Evolutionary conservation across 2,888 invertebrate species (phyloP).

Genomic region (Anthophora plumipes): DNA sequence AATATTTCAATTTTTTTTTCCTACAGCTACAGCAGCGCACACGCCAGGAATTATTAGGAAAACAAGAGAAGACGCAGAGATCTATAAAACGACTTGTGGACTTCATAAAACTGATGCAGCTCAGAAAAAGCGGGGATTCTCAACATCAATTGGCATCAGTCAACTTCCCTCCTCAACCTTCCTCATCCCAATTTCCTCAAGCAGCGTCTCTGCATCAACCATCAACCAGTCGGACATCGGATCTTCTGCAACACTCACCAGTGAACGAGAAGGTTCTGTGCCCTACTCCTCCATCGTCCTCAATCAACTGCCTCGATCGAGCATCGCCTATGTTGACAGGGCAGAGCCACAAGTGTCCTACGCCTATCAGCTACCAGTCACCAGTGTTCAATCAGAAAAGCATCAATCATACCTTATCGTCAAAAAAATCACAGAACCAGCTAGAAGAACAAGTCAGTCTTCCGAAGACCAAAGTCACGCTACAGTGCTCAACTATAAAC

Average conservation of each 20-base stretch:
- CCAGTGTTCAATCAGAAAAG: conserved; percentile 68
- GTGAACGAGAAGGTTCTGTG: conserved; percentile 61
- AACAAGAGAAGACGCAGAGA: conserved; percentile 82
- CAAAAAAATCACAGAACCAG: conserved; percentile 75
- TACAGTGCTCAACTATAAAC: conserved; percentile 69
- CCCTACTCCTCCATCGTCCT: conserved; percentile 72
- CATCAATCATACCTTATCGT: conserved; percentile 79
- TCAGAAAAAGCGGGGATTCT: conserved; percentile 72
- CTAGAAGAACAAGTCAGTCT: conserved; percentile 59
- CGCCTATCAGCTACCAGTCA: conserved; percentile 71
- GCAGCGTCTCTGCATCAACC: conserved; percentile 68
- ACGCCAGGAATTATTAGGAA: conserved; percentile 81
- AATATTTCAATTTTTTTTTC: conserved; percentile 35
- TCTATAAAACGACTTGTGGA: conserved; percentile 83
- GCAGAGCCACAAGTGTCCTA: conserved; percentile 70
- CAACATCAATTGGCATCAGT: conserved; percentile 75
- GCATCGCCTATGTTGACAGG: conserved; percentile 71
- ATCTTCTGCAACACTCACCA: conserved; percentile 56
- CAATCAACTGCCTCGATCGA: conserved; percentile 74
- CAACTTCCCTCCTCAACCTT: conserved; percentile 81
- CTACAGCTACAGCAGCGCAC: conserved; percentile 80
- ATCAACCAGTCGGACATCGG: conserved; percentile 67
- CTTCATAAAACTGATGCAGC: conserved; percentile 82
- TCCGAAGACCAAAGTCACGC: conserved; percentile 60
- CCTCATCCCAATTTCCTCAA: conserved; percentile 81